Evolutionary conservation across 64 coral and sea anemone genomes (phyloP).

Genomic region (Exaiptasia diaphana): DNA sequence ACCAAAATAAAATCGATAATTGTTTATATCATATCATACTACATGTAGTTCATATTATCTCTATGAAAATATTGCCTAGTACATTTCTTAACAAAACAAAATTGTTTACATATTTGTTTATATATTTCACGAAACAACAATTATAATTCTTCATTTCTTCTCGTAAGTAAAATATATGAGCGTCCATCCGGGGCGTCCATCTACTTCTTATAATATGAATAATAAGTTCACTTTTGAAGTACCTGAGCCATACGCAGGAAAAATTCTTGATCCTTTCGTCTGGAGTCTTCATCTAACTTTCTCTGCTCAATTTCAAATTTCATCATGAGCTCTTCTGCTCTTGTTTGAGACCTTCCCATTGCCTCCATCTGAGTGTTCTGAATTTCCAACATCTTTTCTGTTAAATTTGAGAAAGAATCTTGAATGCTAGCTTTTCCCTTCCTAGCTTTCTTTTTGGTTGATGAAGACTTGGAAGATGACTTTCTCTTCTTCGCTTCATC

Average conservation of each 20-base stretch:
- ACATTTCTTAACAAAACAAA: too few relatives aligned
- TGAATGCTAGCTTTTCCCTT: conserved; percentile 6
- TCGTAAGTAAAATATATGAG: too few relatives aligned
- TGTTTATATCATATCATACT: too few relatives aligned
- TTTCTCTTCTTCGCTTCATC: background rate
- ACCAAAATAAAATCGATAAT: too few relatives aligned
- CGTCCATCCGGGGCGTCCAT: too few relatives aligned
- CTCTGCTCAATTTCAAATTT: conserved; percentile 57
- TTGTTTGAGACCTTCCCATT: conserved; percentile 17
- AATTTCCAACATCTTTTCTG: conserved; percentile 34
- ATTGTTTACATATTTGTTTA: too few relatives aligned
- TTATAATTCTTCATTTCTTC: too few relatives aligned
- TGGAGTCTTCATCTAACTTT: conserved; percentile 52
- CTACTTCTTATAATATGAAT: too few relatives aligned
- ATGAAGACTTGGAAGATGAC: background rate
- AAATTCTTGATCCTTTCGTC: conserved; percentile 53
- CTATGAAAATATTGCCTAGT: too few relatives aligned
- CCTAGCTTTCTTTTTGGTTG: conserved; percentile 36
- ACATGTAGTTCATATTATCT: too few relatives aligned
- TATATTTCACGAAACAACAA: too few relatives aligned
- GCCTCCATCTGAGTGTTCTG: conserved; percentile 21
- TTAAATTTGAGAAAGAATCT: conserved; percentile 3
- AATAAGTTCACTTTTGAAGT: too few relatives aligned
- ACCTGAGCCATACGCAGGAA: conserved; percentile 58
- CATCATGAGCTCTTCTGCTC: conserved; percentile 40